phyloP scores from a whole-genome alignment of 2,113 vertebrate species.

The Stigmatopora nigra region DNA sequence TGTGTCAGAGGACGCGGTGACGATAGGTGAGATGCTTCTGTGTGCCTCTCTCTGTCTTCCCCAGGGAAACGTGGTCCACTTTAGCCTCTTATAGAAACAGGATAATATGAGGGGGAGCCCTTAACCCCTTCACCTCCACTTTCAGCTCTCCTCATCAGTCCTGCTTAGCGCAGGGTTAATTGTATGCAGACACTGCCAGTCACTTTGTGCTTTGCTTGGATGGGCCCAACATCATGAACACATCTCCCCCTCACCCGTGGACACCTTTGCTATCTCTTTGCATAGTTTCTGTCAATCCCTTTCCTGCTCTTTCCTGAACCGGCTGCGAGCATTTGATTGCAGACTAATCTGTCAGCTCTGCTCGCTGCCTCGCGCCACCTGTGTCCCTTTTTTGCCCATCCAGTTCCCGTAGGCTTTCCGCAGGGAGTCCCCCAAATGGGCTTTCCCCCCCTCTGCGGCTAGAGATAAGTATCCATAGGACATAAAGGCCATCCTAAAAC shows the following conservation, averaged over 20 bases:
- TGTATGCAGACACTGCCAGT: conserved; percentile 54
- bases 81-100: conserved; percentile 45
- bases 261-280: conserved; percentile 17
- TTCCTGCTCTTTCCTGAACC: background rate
- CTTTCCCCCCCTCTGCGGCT: conserved; percentile 46
- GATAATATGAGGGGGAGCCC: conserved; percentile 51
- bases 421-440: conserved; percentile 49
- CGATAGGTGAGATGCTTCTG: conserved; percentile 53
- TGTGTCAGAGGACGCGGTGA: conserved; percentile 23
- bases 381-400: conserved; percentile 53
- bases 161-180: conserved; percentile 57
- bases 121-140: conserved; percentile 46
- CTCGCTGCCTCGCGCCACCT: conserved; percentile 45
- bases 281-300: conserved; percentile 6
- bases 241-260: conserved; percentile 39
- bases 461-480: conserved; percentile 56
- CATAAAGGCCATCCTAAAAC: background rate
- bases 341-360: conserved; percentile 22
- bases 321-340: conserved; percentile 22
- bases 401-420: conserved; percentile 42
- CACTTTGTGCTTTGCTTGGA: conserved; percentile 41
- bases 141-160: conserved; percentile 42
- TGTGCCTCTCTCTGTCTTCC: conserved; percentile 44
- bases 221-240: conserved; percentile 55
- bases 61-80: conserved; percentile 54